A percentile compares a stretch with the other conserved stretches of the same genome.
Conservation (phyloP, 2,113 vertebrate genomes). For the Anseranas semipalmata region DNA sequence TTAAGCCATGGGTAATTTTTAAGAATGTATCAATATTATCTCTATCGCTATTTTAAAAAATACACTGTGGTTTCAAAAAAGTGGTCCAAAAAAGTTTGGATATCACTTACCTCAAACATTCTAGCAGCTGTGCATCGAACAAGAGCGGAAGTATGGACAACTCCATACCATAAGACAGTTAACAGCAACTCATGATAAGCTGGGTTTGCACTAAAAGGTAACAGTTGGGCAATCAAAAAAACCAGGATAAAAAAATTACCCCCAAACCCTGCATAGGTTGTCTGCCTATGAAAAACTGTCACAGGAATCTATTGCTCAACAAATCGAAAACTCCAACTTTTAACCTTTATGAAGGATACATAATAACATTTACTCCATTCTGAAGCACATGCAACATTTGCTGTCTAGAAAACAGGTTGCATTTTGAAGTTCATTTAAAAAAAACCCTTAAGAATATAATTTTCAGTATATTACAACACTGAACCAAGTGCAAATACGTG, state of each 20-base stretch:
- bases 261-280: neutral
- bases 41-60: neutral
- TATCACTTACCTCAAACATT: slow-evolving; percentile 94
- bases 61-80: neutral
- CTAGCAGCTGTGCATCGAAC: slow-evolving; percentile 96
- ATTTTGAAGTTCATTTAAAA: neutral
- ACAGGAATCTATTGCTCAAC: neutral
- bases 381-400: neutral
- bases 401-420: neutral
- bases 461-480: neutral
- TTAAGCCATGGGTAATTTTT: neutral
- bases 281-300: neutral
- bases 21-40: neutral
- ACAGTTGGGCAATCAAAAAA: neutral
- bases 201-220: slow-evolving; percentile 89
- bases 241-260: neutral
- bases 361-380: neutral
- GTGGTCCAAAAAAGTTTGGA: neutral
- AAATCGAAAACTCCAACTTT: neutral
- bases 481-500: neutral
- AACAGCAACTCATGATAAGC: slow-evolving; percentile 95
- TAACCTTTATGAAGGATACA: neutral
- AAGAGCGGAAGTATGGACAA: slow-evolving; percentile 96
- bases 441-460: neutral
- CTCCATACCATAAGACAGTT: slow-evolving; percentile 97